Evolutionary conservation across 2,888 invertebrate genomes (phyloP).

Genomic region (Metalampra italica): DNA sequence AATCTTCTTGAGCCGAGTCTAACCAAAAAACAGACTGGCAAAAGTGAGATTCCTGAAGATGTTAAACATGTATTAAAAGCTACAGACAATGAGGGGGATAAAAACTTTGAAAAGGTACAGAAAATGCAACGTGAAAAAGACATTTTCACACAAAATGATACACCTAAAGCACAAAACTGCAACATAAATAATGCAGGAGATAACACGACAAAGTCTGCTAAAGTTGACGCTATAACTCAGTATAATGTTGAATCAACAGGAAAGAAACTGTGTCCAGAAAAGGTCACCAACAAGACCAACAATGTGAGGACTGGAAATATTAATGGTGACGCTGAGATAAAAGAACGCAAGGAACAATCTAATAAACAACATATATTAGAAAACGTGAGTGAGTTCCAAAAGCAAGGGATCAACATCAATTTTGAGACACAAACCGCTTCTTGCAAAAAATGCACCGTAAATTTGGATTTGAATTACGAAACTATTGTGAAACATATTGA

Average conservation of each 20-base stretch:
- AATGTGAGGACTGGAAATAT: not conserved
- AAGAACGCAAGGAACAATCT: not conserved
- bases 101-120: not conserved
- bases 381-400: slow-evolving; percentile 18
- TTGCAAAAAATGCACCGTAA: slow-evolving; percentile 23
- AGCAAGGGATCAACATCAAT: slow-evolving; percentile 26
- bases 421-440: slow-evolving; percentile 24
- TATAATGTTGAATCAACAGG: not conserved
- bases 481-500: slow-evolving; percentile 3
- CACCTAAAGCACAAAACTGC: not conserved
- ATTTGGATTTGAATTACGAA: slow-evolving; percentile 16
- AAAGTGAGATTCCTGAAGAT: too few relatives aligned
- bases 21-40: too few relatives aligned
- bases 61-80: too few relatives aligned
- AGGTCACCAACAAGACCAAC: not conserved
- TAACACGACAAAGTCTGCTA: not conserved
- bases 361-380: slow-evolving; percentile 18
- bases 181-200: not conserved
- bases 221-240: not conserved
- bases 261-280: not conserved
- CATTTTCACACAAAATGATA: not conserved
- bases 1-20: too few relatives aligned
- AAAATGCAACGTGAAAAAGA: not conserved
- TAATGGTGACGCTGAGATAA: not conserved
- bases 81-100: not conserved